phyloP scores from a whole-genome alignment of 2,888 invertebrate genomes.

The Acleris literana region DNA sequence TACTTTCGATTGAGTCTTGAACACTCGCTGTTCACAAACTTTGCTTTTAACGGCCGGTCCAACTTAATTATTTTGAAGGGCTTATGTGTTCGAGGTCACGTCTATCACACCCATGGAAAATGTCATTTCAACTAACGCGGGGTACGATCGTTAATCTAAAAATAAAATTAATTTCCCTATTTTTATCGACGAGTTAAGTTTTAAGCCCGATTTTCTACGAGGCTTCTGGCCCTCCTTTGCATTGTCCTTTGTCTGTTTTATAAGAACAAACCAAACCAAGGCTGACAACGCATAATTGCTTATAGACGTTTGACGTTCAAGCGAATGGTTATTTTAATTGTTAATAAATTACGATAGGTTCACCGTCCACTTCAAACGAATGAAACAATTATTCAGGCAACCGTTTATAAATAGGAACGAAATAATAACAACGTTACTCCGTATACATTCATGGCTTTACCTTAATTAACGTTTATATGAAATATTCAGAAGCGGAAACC shows the following conservation, averaged over 20 bases:
- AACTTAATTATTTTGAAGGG: conserved; percentile 29
- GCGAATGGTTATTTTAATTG: too few species aligned
- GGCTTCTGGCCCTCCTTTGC: too few species aligned
- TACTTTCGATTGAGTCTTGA: conserved; percentile 31
- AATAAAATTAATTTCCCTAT: too few species aligned
- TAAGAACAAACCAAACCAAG: too few species aligned
- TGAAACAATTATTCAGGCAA: neutral
- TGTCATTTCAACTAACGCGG: neutral
- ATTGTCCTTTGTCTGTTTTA: too few species aligned
- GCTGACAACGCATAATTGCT: too few species aligned
- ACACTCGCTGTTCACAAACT: conserved; percentile 33
- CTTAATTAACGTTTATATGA: conserved; percentile 32
- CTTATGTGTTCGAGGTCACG: conserved; percentile 16
- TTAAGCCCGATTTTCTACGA: too few species aligned
- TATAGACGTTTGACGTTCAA: too few species aligned
- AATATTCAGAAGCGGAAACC: conserved; percentile 37
- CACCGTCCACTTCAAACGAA: neutral
- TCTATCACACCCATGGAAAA: conserved; percentile 8
- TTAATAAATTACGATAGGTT: neutral
- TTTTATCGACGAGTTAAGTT: too few species aligned
- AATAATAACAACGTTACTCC: conserved; percentile 21
- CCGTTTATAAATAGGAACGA: conserved; percentile 1
- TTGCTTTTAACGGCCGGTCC: conserved; percentile 35
- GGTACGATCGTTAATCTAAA: too few species aligned
- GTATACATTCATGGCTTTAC: conserved; percentile 21